Conservation (phyloP, 2,797 vertebrate genomes). For the Helarctos malayanus region DNA sequence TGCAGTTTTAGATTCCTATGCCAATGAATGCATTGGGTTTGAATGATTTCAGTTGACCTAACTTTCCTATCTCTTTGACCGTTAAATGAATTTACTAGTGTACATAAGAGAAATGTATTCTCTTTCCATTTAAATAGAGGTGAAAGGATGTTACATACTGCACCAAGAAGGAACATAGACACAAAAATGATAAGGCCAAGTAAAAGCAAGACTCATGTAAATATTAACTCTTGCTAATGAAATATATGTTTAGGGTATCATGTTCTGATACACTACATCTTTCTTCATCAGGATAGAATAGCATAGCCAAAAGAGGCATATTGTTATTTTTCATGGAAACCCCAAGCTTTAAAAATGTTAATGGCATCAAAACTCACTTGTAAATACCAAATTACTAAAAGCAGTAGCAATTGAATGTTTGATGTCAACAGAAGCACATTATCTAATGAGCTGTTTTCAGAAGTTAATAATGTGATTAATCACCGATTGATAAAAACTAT, state of each 20-base stretch:
- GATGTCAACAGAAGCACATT: slow-evolving; percentile 77
- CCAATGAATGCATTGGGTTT: slow-evolving; percentile 63
- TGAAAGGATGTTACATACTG: slow-evolving; percentile 55
- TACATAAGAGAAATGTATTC: slow-evolving; percentile 57
- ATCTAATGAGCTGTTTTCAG: slow-evolving; percentile 79
- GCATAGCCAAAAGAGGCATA: not conserved
- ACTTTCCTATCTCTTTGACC: slow-evolving; percentile 52
- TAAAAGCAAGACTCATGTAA: slow-evolving; percentile 31
- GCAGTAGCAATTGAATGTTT: slow-evolving; percentile 74
- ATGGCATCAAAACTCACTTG: slow-evolving; percentile 60
- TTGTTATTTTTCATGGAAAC: slow-evolving; percentile 51
- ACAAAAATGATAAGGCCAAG: slow-evolving; percentile 67
- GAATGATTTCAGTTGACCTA: slow-evolving; percentile 68
- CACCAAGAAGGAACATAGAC: slow-evolving; percentile 51
- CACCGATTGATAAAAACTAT: slow-evolving; percentile 62
- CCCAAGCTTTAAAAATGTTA: slow-evolving; percentile 67
- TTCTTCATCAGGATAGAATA: slow-evolving; percentile 10
- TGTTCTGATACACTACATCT: not conserved
- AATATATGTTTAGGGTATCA: not conserved
- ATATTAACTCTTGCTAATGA: slow-evolving; percentile 54
- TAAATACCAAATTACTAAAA: slow-evolving; percentile 74
- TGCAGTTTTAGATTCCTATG: slow-evolving; percentile 33
- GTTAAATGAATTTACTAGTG: slow-evolving; percentile 62
- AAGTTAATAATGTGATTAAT: slow-evolving; percentile 82
- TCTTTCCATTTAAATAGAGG: slow-evolving; percentile 50